Base-by-base conservation (phyloP, 2,797 vertebrate genomes). In the Paguma larvata region DNA sequence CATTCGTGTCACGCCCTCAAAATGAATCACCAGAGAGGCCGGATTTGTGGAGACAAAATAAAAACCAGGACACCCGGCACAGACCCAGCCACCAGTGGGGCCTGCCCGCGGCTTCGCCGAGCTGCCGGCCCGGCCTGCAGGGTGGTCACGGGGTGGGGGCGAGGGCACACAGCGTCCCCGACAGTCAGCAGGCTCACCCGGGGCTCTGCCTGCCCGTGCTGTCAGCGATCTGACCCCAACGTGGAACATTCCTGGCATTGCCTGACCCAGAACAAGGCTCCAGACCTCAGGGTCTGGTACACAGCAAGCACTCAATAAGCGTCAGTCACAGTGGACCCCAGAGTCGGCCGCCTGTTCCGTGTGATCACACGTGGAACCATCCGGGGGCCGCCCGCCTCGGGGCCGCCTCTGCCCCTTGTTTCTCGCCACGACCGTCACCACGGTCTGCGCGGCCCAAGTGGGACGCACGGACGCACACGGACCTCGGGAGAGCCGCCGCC, bases 401-500 rank as follows among this genome's bases (percentile, higher is more conserved):
- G 19, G 32, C 46, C 56, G 48, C 89, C 79, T 7, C 4, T 27
- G 48, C 73, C 12, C 16, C 59, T 2, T 0, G 46, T 0, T 0
- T 3, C 44, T n/a, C 19, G 4, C 1, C 30, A 2, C 0, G 0
- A 44, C 18, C 48, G 16, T 1, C 7, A 0, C 10, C 4, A 6
- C 1, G 6, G 32, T 12, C 0, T 0, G 19, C 21, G 38, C 30
- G 1, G 19, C 4, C 2, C 48, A 9, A 16, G 63, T 0, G 2
- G 18, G 59, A n/a, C 3, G 0, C 21, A 15, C 4, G 44, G 46
- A 0, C 0, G 5, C 3, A 19, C n/a, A 4, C 62, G 14, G 32
- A 1, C 21, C 63, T 12, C 2, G 0, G 23, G 78, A 21, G 12
- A 1, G 68, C 44, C 1, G 2, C 0, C 51, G 68, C 0, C 9